Evolutionary conservation across 2,113 vertebrate genomes (phyloP).

Genomic region (Leptobrachium ailaonicum): DNA sequence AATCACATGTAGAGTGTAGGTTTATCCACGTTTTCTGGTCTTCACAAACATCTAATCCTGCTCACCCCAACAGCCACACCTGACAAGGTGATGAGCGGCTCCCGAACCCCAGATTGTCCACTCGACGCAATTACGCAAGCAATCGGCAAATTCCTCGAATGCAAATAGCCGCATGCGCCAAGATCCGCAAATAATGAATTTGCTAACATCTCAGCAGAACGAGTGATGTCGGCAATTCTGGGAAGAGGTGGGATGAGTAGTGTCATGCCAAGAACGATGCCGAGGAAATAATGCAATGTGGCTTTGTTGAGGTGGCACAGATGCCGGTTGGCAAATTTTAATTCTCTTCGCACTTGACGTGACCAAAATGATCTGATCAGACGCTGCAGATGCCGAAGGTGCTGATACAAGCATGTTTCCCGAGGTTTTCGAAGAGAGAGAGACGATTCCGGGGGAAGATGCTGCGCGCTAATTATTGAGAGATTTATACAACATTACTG

Average conservation of each 20-base stretch:
- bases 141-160: no score
- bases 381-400: background rate
- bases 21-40: no score
- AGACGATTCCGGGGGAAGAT: background rate
- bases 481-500: slow-evolving; percentile 1
- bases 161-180: no score
- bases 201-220: background rate
- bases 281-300: background rate
- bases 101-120: no score
- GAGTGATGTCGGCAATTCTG: background rate
- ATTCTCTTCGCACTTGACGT: background rate
- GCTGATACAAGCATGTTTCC: slow-evolving; percentile 3
- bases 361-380: slow-evolving; percentile 3
- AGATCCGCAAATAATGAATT: no score
- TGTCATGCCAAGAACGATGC: background rate
- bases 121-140: no score
- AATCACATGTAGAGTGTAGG: no score
- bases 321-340: background rate
- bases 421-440: background rate
- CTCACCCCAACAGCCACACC: background rate
- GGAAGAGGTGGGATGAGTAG: background rate
- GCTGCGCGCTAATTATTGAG: slow-evolving; percentile 6
- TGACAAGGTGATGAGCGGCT: no score
- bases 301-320: background rate
- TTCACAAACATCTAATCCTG: background rate